These are phyloP conservation scores for Dendroctonus valens DNA, from an alignment of 1,140 invertebrate species.

Conservation along the genomic window DNA sequence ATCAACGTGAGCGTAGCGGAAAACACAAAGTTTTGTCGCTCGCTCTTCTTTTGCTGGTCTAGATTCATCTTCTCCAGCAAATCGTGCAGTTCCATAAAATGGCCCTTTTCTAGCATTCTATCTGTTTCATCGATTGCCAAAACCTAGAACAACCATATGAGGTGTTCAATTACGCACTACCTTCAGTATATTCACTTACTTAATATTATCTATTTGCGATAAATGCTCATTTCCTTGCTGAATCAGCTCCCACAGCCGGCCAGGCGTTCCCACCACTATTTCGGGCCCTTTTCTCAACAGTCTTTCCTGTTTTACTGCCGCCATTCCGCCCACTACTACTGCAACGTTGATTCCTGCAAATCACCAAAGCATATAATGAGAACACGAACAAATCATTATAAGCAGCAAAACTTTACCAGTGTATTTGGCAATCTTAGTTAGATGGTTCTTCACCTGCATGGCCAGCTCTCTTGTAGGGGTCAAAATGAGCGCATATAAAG, in stretches of 20 bases:
- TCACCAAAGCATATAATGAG: conserved; percentile 5
- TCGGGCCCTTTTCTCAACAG: conserved; percentile 81
- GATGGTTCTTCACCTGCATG: conserved; percentile 87
- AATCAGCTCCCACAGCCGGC: conserved; percentile 91
- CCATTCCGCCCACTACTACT: conserved; percentile 86
- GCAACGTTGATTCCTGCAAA: conserved; percentile 61
- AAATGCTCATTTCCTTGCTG: conserved; percentile 75
- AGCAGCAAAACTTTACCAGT: conserved; percentile 55
- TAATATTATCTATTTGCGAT: conserved; percentile 66
- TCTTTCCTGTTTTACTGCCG: conserved; percentile 87
- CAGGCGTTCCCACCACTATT: conserved; percentile 94
- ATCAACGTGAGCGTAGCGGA: conserved; percentile 95
- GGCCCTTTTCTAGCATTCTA: conserved; percentile 94
- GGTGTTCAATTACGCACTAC: neutral
- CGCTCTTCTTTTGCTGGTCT: conserved; percentile 57
- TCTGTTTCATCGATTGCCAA: conserved; percentile 98
- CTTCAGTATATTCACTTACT: conserved; percentile 49
- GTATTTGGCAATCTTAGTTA: conserved; percentile 77
- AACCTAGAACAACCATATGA: conserved; percentile 54
- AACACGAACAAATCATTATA: neutral
- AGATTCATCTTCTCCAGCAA: conserved; percentile 80
- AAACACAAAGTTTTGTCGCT: conserved; percentile 93
- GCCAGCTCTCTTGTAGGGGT: conserved; percentile 95
- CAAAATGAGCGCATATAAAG: conserved; percentile 80
- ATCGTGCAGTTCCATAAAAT: conserved; percentile 89